Conservation (phyloP, 2,113 vertebrate species). For the Ifrita kowaldi region DNA sequence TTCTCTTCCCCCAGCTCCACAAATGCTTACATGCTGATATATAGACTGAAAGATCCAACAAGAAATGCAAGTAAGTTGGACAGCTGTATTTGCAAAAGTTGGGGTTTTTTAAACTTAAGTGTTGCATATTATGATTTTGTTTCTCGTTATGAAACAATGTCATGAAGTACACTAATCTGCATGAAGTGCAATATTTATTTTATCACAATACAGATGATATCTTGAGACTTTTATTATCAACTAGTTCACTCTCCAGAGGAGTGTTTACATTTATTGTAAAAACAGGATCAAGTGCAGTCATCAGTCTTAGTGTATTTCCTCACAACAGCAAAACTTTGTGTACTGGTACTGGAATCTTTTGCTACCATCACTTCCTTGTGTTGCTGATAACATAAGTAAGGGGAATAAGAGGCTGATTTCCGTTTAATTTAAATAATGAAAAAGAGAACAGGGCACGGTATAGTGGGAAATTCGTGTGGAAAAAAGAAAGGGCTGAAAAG, state of each 20-base stretch:
- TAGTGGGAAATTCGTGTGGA: background rate
- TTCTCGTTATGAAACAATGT: background rate
- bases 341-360: background rate
- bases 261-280: background rate
- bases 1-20: conserved; percentile 84
- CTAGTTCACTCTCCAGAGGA: background rate
- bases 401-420: background rate
- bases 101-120: background rate
- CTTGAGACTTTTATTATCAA: background rate
- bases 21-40: conserved; percentile 99
- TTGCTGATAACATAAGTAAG: background rate
- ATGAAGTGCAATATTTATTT: background rate
- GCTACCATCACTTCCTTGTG: background rate
- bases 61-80: conserved; percentile 93
- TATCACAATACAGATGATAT: background rate
- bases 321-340: background rate
- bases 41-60: conserved; percentile 90
- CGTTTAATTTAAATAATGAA: background rate
- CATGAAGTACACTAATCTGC: background rate
- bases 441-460: background rate
- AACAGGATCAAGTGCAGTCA: background rate
- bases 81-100: background rate
- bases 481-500: background rate
- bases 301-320: background rate
- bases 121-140: background rate